Evolutionary conservation across 2,113 vertebrate species (phyloP).

Genomic region (Ceuthmochares aereus): DNA sequence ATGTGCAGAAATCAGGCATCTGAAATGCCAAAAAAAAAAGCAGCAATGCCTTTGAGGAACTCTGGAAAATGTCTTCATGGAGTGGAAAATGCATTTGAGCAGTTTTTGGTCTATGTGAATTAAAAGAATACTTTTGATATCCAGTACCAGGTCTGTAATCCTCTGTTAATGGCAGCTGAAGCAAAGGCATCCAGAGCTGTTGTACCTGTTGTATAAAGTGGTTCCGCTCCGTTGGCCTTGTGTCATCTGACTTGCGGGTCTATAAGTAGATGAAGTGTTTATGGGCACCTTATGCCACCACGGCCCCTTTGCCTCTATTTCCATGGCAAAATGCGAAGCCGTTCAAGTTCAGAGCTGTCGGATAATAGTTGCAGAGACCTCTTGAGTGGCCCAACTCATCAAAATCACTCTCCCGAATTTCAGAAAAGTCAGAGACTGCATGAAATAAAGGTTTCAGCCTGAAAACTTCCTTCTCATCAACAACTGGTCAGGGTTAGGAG

Average conservation of each 20-base stretch:
- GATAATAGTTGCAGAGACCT: neutral
- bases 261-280: neutral
- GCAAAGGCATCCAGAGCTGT: fast-evolving
- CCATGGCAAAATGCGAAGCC: neutral
- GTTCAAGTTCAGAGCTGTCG: neutral
- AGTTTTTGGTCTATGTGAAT: neutral
- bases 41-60: neutral
- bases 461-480: neutral
- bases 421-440: neutral
- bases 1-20: neutral
- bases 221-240: neutral
- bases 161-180: neutral
- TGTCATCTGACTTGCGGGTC: neutral
- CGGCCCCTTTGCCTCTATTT: neutral
- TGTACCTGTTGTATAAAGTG: neutral
- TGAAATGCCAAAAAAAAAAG: neutral
- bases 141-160: neutral
- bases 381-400: neutral
- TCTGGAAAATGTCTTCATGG: neutral
- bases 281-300: neutral
- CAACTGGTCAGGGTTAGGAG: neutral
- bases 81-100: neutral
- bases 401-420: neutral
- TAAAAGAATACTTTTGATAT: neutral
- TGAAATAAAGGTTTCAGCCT: neutral